These are phyloP conservation scores for Zeuzera pyrina DNA, from an alignment of 2,888 invertebrate species.

Conservation along the genomic window DNA sequence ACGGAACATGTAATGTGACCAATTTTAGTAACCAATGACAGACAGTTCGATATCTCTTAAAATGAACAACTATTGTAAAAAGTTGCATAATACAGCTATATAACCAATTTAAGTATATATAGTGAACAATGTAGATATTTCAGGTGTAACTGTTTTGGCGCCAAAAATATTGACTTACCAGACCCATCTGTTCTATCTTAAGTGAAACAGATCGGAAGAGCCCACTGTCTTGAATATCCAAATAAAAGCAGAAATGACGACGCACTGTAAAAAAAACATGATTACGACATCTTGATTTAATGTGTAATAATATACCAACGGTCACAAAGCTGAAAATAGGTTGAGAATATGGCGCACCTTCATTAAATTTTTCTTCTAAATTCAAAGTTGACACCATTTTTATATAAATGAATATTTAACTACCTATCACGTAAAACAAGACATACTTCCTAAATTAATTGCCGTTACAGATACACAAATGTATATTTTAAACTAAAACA, in stretches of 20 bases:
- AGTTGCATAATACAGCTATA: too few relatives aligned
- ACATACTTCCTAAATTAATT: too few relatives aligned
- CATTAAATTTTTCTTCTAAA: constrained; percentile 61
- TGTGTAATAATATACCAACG: constrained; percentile 16
- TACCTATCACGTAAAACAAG: neutral
- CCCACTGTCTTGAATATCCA: constrained; percentile 82
- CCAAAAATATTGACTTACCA: too few relatives aligned
- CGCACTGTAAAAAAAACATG: constrained; percentile 46
- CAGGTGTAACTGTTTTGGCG: too few relatives aligned
- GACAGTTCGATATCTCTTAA: too few relatives aligned
- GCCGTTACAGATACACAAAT: too few relatives aligned
- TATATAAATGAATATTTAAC: constrained; percentile 16
- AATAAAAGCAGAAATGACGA: constrained; percentile 80
- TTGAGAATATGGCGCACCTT: constrained; percentile 39
- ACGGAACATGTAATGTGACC: too few relatives aligned
- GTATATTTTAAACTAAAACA: too few relatives aligned
- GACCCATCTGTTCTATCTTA: constrained; percentile 80
- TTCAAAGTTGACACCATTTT: constrained; percentile 63
- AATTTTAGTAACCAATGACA: too few relatives aligned
- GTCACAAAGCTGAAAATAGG: constrained; percentile 15
- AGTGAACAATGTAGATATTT: too few relatives aligned
- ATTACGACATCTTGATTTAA: constrained; percentile 6
- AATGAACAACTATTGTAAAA: too few relatives aligned
- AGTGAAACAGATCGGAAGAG: constrained; percentile 76
- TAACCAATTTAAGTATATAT: too few relatives aligned